A percentile compares a stretch with the other conserved stretches of the same genome.
Evolutionary conservation across 2,797 vertebrate species (phyloP).

Genomic region (Hypotaenidia okinawae): DNA sequence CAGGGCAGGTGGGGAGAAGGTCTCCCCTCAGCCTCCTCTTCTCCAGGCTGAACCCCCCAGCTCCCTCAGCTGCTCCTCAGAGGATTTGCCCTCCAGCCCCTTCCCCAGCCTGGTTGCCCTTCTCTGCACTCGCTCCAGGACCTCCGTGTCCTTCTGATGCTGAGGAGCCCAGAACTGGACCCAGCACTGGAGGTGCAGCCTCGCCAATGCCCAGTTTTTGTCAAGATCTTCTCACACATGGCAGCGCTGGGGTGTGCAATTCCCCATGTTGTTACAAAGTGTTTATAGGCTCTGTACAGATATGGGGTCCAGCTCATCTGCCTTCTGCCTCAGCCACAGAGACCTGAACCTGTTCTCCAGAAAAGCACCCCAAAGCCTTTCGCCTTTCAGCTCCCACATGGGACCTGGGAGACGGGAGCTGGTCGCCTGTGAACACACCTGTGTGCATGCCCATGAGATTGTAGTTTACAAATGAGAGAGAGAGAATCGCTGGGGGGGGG

Average conservation of each 20-base stretch:
- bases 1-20: too few species aligned
- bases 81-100: too few species aligned
- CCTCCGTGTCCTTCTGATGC: too few species aligned
- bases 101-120: too few species aligned
- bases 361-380: neutral
- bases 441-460: accelerated
- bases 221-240: accelerated
- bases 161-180: too few species aligned
- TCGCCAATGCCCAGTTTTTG: neutral
- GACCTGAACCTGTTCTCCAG: neutral
- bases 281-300: accelerated
- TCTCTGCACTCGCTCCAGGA: too few species aligned
- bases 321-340: neutral
- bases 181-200: too few species aligned
- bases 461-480: neutral
- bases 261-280: accelerated
- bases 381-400: neutral
- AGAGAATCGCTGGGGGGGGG: too few species aligned
- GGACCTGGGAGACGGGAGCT: accelerated
- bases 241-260: neutral
- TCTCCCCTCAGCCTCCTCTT: too few species aligned
- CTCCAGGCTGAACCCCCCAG: too few species aligned
- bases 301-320: neutral
- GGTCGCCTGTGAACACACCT: accelerated
- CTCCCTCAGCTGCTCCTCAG: too few species aligned